Conservation (phyloP, 2,113 vertebrate genomes). For the Psittacara wagleri region DNA sequence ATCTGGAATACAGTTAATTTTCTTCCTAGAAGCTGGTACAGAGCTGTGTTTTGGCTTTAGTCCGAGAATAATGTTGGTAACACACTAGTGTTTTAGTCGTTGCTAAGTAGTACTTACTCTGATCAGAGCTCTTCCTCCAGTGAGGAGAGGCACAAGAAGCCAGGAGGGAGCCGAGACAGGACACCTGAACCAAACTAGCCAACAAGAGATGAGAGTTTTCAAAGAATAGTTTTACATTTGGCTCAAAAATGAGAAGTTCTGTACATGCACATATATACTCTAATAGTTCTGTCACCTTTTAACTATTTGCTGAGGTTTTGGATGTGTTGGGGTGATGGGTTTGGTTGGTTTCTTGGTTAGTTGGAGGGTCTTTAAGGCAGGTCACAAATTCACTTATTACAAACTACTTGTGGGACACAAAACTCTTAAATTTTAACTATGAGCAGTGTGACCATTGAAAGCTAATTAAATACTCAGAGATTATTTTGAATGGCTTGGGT, state of each 20-base stretch:
- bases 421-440: background rate
- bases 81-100: background rate
- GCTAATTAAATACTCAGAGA: background rate
- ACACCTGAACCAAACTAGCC: background rate
- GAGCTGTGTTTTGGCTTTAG: background rate
- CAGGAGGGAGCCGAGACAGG: background rate
- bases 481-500: background rate
- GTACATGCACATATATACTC: background rate
- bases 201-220: background rate
- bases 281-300: background rate
- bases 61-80: background rate
- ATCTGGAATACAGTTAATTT: background rate
- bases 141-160: background rate
- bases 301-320: background rate
- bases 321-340: background rate
- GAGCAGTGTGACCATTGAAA: background rate
- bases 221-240: background rate
- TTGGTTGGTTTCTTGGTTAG: background rate
- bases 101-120: background rate
- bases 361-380: background rate
- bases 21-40: background rate
- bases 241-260: background rate
- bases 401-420: background rate
- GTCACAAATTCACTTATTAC: background rate
- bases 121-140: background rate